phyloP scores from a whole-genome alignment of 2,888 invertebrate genomes.

The Macaria notata region DNA sequence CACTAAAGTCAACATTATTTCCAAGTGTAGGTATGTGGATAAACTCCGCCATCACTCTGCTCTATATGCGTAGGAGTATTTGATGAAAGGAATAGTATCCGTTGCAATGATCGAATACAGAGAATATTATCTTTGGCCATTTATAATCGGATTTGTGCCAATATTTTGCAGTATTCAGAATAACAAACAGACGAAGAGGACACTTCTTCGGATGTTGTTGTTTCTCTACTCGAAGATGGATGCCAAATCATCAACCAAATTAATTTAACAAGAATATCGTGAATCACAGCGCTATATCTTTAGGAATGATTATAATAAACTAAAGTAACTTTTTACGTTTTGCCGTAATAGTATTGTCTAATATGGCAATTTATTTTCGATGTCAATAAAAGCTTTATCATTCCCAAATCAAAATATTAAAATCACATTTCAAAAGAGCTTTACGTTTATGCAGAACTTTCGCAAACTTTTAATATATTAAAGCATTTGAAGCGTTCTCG shows the following conservation, averaged over 20 bases:
- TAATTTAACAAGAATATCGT: neutral
- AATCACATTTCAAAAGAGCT: too few species aligned
- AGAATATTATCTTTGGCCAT: slow-evolving; percentile 6
- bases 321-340: too few species aligned
- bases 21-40: too few species aligned
- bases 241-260: slow-evolving; percentile 1
- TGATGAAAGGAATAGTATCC: neutral
- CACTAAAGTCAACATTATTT: too few species aligned
- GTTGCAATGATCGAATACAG: slow-evolving; percentile 3
- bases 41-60: too few species aligned
- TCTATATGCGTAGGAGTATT: slow-evolving; percentile 26
- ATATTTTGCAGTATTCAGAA: slow-evolving; percentile 5
- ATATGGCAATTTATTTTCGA: too few species aligned
- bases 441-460: neutral
- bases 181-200: slow-evolving; percentile 6
- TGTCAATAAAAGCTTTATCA: too few species aligned
- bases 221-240: neutral
- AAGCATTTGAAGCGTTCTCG: slow-evolving; percentile 13
- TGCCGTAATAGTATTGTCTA: too few species aligned
- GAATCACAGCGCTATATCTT: neutral
- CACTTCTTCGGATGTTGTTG: slow-evolving; percentile 1
- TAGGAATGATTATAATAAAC: neutral
- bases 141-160: slow-evolving; percentile 1
- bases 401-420: too few species aligned
- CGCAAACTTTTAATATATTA: slow-evolving; percentile 7